Base-by-base conservation (phyloP, 2,113 vertebrate species). In the Heterotis niloticus region DNA sequence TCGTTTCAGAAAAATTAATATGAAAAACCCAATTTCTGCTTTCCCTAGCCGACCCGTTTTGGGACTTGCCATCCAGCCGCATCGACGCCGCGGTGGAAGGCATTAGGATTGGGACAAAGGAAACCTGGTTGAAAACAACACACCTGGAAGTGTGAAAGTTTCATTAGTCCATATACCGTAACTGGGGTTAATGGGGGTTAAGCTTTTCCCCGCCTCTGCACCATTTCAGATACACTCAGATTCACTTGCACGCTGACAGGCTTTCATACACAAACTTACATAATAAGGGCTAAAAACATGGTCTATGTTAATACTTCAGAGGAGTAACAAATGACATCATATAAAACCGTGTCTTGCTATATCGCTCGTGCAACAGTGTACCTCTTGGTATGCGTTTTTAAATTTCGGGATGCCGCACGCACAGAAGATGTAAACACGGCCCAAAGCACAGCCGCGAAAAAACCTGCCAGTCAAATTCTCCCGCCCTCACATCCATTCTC, bases 111-210 rank as follows among this genome's bases (percentile, higher is more conserved):
- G 56, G 24, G n/a, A 28, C 34, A 13, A 13, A 52, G 76, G 34
- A 75, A 91, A 92, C 90, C 91, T 83, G 0, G 88, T 88, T 92
- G 89, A 91, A 88, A 91, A 89, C 88, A 91, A 90, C 90, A 93
- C 93, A 91, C 92, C 92, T 93, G 91, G 90, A 92, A 93, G 80
- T 81, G 92, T 83, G 91, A 91, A 92, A 86, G 84, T 84, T 87
- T 88, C 92, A 93, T 93, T 92, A 93, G 92, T 83, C 80, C 92
- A 91, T 93, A 90, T 92, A 86, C 83, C 84, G 87, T 86, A 64
- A 80, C 75, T 70, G 76, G 67, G 71, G 80, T 78, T 83, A 79
- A 81, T 78, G 80, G 66, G 79, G 84, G 79, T 82, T 81, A 81
- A 82, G 69, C 34, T 74, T 66, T 67, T 81, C 79, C 57, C 17